phyloP scores from a whole-genome alignment of 1,140 invertebrate species.

The Mycetomoellerius zeteki region DNA sequence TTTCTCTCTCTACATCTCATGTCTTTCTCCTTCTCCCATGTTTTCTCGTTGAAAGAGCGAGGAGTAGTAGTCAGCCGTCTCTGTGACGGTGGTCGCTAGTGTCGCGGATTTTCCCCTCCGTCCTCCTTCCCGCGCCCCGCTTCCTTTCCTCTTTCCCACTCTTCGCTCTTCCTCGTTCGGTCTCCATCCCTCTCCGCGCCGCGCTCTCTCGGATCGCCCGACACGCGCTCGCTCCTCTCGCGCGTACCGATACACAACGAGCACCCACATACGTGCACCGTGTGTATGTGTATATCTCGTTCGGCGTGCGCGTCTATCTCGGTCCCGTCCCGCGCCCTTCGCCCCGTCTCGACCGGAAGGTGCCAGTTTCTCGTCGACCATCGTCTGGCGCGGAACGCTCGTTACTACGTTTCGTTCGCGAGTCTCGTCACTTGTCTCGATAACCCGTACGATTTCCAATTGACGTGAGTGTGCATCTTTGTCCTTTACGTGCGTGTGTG shows the following conservation, averaged over 20 bases:
- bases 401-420: constrained; percentile 38
- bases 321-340: constrained; percentile 54
- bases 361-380: constrained; percentile 84
- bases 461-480: constrained; percentile 2
- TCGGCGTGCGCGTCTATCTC: constrained; percentile 59
- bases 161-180: constrained; percentile 65
- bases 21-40: not conserved
- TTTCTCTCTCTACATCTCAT: not conserved
- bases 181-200: constrained; percentile 58
- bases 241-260: constrained; percentile 21
- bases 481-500: not conserved
- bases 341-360: constrained; percentile 82
- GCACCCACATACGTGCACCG: constrained; percentile 27
- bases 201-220: constrained; percentile 37
- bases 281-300: constrained; percentile 36
- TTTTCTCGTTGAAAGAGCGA: constrained; percentile 44
- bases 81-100: constrained; percentile 73
- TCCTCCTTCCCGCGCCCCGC: constrained; percentile 44
- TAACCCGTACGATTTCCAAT: not conserved
- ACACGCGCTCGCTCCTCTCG: constrained; percentile 34
- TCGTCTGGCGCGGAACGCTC: constrained; percentile 75
- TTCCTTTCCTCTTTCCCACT: constrained; percentile 52
- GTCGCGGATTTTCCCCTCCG: constrained; percentile 67
- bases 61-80: constrained; percentile 52
- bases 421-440: not conserved